Base-by-base conservation (phyloP, 2,888 invertebrate genomes). In the Pandemis heparana region DNA sequence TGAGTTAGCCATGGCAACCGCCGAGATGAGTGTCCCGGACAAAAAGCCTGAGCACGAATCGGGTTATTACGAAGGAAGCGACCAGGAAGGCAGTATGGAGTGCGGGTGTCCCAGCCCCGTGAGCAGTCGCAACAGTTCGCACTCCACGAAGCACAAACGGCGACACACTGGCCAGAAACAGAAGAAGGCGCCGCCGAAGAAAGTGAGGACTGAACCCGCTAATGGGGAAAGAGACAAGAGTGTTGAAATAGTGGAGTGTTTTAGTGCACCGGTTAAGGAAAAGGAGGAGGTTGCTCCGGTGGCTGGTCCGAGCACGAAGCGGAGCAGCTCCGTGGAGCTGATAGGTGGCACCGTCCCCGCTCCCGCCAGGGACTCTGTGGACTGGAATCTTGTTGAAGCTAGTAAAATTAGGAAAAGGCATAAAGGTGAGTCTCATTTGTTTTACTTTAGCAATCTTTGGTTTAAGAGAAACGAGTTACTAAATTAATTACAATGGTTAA, bases 21-120 rank as follows among this genome's bases (percentile, higher is more conserved):
- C 88, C 84, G 95, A 95, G 85, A 96, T 96, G 96, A 95, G 94
- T 84, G 90, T 95, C 80, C 95, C 96, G 80, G 93, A 94, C 83
- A 96, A 96, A 81, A 96, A 96, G 82, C 95, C 96, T 80, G 96
- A 96, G 81, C 96, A 97, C 95, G 97, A 97, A 94, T 97, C 97
- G 89, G 97, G 97, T 78, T 97, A 97, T 88, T 97, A 97, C 95
- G 97, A 97, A 91, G 97, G 97, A 80, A 96, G 96, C 87, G 95
- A 95, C 84, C 95, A 95, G 83, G 96, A 96, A 85, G 95, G 95
- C 79, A 95, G 93, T 79, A 95, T 94, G 91, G 95, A 95, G 92
- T 92, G 92, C 78, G 91, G 89, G 70, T 94, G 94, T 81, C 91
- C 92, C 32, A 92, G 93, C 14, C 92, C 93, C 12, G 87, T 91